Evolutionary conservation across 2,113 vertebrate genomes (phyloP).

Genomic region (Sclerurus mexicanus): DNA sequence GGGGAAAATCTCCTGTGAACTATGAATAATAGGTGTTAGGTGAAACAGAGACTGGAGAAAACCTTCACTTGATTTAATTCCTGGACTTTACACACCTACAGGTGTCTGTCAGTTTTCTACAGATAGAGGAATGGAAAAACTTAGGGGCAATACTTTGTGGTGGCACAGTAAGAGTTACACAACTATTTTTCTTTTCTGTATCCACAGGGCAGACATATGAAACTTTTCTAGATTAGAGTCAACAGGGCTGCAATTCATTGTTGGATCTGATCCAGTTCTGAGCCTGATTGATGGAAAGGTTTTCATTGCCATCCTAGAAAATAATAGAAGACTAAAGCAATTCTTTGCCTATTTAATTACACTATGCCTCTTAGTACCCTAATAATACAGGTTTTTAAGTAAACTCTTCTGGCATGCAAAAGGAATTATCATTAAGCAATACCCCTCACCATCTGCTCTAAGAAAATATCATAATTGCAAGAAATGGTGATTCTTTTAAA

Average conservation of each 20-base stretch:
- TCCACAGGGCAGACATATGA: neutral
- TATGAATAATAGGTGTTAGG: neutral
- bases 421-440: neutral
- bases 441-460: neutral
- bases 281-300: neutral
- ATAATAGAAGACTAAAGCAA: neutral
- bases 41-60: neutral
- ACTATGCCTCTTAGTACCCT: neutral
- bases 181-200: neutral
- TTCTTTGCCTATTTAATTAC: neutral
- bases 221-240: neutral
- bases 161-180: neutral
- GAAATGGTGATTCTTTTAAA: neutral
- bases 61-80: neutral
- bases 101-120: neutral
- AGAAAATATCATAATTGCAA: neutral
- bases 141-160: neutral
- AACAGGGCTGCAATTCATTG: neutral
- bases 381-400: neutral
- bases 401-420: neutral
- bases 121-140: neutral
- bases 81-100: neutral
- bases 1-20: neutral
- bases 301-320: neutral
- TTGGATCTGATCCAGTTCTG: neutral